A percentile compares a stretch with the other conserved stretches of the same genome.
Conservation (phyloP, 2,797 vertebrate species). For the Uromys caudimaculatus region DNA sequence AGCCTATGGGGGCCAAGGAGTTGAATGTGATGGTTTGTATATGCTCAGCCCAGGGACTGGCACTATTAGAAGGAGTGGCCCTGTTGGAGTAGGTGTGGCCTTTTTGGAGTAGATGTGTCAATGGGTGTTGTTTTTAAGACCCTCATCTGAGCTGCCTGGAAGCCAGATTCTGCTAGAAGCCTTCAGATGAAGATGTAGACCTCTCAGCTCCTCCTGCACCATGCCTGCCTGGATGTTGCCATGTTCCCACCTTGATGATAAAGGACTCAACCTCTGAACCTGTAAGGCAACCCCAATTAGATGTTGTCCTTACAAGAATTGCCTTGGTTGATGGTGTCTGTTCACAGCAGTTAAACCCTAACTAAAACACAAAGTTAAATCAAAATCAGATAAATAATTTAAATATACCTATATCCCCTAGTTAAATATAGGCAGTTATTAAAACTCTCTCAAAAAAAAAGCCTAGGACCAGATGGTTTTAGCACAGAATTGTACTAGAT, state of each 20-base stretch:
- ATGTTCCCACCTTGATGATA: too few species aligned
- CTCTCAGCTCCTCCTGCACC: neutral
- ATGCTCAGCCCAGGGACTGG: neutral
- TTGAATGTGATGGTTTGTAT: neutral
- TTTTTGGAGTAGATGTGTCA: neutral
- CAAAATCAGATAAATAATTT: neutral
- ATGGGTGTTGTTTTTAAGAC: neutral
- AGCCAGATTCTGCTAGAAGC: neutral
- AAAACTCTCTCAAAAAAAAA: neutral
- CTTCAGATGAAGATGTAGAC: neutral
- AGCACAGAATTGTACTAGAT: neutral
- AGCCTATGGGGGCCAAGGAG: too few species aligned
- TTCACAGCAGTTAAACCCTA: neutral
- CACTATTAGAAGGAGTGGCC: neutral
- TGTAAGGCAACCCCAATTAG: too few species aligned
- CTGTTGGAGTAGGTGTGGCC: neutral
- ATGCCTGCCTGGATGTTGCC: too few species aligned
- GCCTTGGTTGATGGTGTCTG: neutral
- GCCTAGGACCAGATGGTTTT: neutral
- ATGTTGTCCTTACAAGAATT: neutral
- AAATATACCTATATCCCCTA: neutral
- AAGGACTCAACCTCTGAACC: too few species aligned
- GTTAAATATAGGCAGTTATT: neutral
- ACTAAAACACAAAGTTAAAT: neutral
- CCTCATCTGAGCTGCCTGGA: neutral